Conservation (phyloP, 2,797 vertebrate genomes). For the Manis javanica region DNA sequence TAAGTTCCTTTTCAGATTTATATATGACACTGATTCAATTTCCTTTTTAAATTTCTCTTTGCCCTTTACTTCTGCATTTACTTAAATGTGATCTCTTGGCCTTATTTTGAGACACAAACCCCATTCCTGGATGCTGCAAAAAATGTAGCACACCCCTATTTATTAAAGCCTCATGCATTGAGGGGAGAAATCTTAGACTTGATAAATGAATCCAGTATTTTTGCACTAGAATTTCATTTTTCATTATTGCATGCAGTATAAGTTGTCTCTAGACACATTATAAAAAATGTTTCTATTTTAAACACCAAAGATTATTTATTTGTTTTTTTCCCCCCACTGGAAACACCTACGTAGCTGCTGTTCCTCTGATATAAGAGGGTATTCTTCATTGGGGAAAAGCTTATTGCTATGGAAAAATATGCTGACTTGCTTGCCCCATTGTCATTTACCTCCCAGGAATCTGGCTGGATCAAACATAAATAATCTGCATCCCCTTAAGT, state of each 20-base stretch:
- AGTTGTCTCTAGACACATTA: slow-evolving; percentile 67
- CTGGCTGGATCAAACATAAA: slow-evolving; percentile 7
- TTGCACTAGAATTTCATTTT: slow-evolving; percentile 53
- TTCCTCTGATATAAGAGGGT: slow-evolving; percentile 52
- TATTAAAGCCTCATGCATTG: neutral
- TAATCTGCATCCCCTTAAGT: slow-evolving; percentile 9
- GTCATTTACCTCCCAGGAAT: slow-evolving; percentile 33
- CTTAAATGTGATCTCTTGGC: neutral
- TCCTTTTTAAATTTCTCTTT: neutral
- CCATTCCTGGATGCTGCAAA: neutral
- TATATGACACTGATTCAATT: neutral
- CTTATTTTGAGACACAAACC: neutral
- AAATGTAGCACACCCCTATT: neutral
- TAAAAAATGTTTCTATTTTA: slow-evolving; percentile 74
- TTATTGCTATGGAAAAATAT: neutral
- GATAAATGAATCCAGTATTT: neutral
- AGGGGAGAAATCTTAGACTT: neutral
- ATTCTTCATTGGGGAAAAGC: slow-evolving; percentile 53
- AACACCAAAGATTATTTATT: slow-evolving; percentile 47
- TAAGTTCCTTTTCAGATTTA: neutral
- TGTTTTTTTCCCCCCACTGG: neutral
- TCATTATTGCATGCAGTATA: slow-evolving; percentile 40
- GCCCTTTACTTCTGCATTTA: neutral
- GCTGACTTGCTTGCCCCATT: slow-evolving; percentile 6
- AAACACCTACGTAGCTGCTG: slow-evolving; percentile 73